These are phyloP conservation scores for Parazoanthus swiftii DNA, from an alignment of 92 coral and sea anemone genomes.

Conservation along the genomic window DNA sequence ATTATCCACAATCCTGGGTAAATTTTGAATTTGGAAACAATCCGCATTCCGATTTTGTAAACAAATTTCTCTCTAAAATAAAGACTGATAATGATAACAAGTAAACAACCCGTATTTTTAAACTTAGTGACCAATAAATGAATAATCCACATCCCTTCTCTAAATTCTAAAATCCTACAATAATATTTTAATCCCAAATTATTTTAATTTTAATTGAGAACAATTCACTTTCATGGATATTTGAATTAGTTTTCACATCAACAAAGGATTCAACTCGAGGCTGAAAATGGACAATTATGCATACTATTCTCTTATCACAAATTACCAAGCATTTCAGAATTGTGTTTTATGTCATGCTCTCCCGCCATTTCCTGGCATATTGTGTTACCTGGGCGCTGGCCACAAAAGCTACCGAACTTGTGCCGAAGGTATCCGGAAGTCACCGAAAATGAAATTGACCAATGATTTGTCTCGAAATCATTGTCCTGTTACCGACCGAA, in stretches of 20 bases:
- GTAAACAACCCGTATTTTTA: too few species aligned
- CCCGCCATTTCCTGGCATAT: conserved; percentile 40
- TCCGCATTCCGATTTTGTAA: too few species aligned
- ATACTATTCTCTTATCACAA: not conserved
- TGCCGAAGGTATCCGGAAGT: conserved; percentile 16
- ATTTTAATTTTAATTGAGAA: conserved; percentile 2
- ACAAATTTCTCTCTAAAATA: too few species aligned
- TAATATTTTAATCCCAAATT: too few species aligned
- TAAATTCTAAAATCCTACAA: too few species aligned
- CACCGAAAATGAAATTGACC: conserved; percentile 10
- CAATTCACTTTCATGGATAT: not conserved
- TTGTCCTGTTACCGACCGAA: not conserved
- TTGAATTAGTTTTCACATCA: not conserved
- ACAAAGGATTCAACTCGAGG: conserved; percentile 9
- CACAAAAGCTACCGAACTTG: conserved; percentile 10
- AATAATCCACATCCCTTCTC: too few species aligned
- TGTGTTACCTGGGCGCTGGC: conserved; percentile 47
- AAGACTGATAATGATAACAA: too few species aligned
- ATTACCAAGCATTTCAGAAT: not conserved
- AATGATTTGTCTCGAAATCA: not conserved
- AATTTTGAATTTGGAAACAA: too few species aligned
- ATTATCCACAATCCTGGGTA: too few species aligned
- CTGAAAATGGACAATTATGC: not conserved
- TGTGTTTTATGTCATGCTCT: not conserved
- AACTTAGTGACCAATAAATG: too few species aligned